Evolutionary conservation across 2,113 vertebrate species (phyloP), one percentile per base, ranked within the genome.

Genomic region (Cepphus grylle): DNA sequence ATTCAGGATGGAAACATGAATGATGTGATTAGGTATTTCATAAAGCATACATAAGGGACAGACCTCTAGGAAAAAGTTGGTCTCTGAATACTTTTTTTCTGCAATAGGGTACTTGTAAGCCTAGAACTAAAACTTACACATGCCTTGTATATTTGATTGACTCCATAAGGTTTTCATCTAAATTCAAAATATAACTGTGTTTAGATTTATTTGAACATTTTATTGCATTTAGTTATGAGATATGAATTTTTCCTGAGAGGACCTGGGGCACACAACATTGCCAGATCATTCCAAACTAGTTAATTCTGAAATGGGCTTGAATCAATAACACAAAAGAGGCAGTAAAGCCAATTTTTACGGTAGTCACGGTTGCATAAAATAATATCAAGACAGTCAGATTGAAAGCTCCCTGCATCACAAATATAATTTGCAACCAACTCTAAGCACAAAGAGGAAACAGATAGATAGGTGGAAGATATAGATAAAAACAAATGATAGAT

Each of bases 201-300:
- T 96, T 97, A 95, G 72, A 94, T 96, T 91, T 94, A 96, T 96
- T 81, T 95, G 92, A 97, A 94, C 91, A 94, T 86, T 96, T 95
- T 95, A 97, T 96, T 97, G 81, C 83, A 93, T 97, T 97, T 97
- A 89, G 83, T 98, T 95, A 96, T 81, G 90, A 96, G 91, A 96
- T 65, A 96, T 55, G 90, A 96, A 91, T 97, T 97, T 96, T 96
- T 92, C 86, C 93, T 87, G 79, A 63, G 81, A 95, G 85, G 95
- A 97, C 59, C 71, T 65, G 72, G 77, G 94, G 90, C 93, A 94
- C 79, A 84, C 40, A 81, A 87, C 91, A 72, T 93, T 92, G 76
- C 88, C 90, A 88, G 65, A 97, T 97, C 96, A 91, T 94, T 95
- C 77, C 81, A 95, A 98, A 97, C 86, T 95, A 96, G 90, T 96